Evolutionary conservation across 2,113 vertebrate genomes (phyloP).

Genomic region (Daboia siamensis): DNA sequence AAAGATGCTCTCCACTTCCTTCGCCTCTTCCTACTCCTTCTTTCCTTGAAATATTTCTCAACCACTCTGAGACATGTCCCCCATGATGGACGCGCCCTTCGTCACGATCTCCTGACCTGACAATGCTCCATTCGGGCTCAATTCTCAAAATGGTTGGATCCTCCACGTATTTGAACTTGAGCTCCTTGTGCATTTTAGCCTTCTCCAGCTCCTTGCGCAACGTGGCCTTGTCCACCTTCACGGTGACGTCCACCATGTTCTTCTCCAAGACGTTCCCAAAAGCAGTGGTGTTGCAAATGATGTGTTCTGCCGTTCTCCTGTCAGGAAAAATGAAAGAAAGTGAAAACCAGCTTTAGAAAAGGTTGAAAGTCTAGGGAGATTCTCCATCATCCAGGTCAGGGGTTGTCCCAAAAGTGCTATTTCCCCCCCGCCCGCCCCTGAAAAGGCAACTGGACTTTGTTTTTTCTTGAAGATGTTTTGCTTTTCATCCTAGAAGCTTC

Average conservation of each 20-base stretch:
- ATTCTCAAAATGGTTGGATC: conserved; percentile 91
- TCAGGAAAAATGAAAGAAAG: not conserved
- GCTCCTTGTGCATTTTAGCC: conserved; percentile 86
- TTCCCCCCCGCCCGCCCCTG: accelerated
- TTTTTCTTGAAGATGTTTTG: not conserved
- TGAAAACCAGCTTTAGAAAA: not conserved
- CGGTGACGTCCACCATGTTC: conserved; percentile 77
- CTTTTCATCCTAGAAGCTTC: not conserved
- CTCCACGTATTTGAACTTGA: conserved; percentile 91
- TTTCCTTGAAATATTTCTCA: not conserved
- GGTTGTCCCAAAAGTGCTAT: not conserved
- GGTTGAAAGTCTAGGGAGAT: not conserved
- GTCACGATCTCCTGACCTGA: conserved; percentile 76
- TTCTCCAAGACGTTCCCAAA: conserved; percentile 82
- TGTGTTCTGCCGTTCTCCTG: conserved; percentile 85
- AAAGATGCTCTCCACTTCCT: not conserved
- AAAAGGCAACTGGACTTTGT: not conserved
- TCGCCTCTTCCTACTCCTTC: not conserved
- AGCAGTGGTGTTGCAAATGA: conserved; percentile 88
- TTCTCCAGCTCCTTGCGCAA: conserved; percentile 83
- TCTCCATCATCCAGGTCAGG: no score
- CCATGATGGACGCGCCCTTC: not conserved
- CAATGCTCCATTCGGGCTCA: conserved; percentile 97
- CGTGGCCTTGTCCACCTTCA: conserved; percentile 89
- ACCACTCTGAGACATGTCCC: not conserved